Percentiles rank a stretch among this genome's conserved stretches.
These are phyloP conservation scores for Plecotus auritus DNA, from an alignment of 2,113 vertebrate species.

Conservation along the genomic window DNA sequence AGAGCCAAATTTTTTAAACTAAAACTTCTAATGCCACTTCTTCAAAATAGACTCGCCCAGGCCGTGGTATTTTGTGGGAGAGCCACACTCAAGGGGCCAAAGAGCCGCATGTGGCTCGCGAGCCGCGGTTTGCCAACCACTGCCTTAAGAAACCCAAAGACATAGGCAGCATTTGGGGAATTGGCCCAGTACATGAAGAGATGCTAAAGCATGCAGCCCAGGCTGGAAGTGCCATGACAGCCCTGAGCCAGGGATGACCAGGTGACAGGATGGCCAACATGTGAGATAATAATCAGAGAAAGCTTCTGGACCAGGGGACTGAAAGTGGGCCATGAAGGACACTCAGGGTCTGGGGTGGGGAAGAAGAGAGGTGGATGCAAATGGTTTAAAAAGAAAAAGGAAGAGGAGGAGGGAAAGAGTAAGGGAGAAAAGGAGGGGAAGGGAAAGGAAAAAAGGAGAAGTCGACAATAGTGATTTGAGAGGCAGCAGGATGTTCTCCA, in stretches of 20 bases:
- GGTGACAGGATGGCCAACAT: neutral
- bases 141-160: too few species aligned
- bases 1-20: too few species aligned
- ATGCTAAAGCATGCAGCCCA: neutral
- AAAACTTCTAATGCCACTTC: too few species aligned
- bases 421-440: neutral
- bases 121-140: too few species aligned
- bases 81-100: too few species aligned
- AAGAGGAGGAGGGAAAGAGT: too few species aligned
- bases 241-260: neutral
- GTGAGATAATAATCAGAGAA: neutral
- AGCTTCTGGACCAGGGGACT: neutral
- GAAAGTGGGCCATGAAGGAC: neutral
- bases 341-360: too few species aligned
- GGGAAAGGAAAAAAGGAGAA: neutral
- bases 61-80: too few species aligned
- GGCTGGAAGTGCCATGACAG: rapidly evolving
- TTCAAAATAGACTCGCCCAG: too few species aligned
- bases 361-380: neutral
- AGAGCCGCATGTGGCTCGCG: too few species aligned
- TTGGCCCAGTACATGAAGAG: neutral
- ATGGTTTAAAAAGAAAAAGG: neutral
- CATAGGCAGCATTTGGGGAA: neutral
- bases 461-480: neutral
- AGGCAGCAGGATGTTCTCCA: neutral